Evolutionary conservation across 2,113 vertebrate genomes (phyloP), one percentile per base, ranked within the genome.

Genomic region (Hucho hucho): DNA sequence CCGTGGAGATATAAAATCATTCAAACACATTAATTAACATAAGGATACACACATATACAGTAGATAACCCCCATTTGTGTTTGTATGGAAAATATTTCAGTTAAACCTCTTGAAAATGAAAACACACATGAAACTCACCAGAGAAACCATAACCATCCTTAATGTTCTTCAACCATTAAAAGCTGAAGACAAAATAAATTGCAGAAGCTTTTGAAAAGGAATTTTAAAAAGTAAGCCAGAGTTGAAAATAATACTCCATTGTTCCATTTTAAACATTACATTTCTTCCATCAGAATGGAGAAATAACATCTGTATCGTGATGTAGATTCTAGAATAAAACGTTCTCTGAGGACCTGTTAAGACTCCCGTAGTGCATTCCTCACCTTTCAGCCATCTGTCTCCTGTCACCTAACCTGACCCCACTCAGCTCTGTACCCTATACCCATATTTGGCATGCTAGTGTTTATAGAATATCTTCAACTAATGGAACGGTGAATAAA

Each of bases 151-250:
- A 83, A 80, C 73, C 80, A 86, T 87, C 63, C 78, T 9, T 37
- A 37, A 87, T 82, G 69, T 74, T 83, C 82, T 64, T 66, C 64
- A 80, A 76, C 75, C 69, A 81, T 84, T 84, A 86, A 85, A 84
- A 78, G 83, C 37, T 75, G 79, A 61, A 75, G 66, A 12, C 70
- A 69, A 78, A 85, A 89, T 87, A 88, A 80, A 87, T 84, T 73
- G 82, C 82, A 83, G 80, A 83, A 76, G 75, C 72, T 75, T 86
- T 84, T 77, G 77, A 82, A 83, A 76, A 75, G 70, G 37, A 37
- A 84, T 69, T 69, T 58, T 22, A 22, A 59, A 4, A 61, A 24
- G 20, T 6, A 22, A 61, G 58, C 58, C 58, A 5, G 47, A 75
- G 72, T 46, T 66, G 18, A 53, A 6, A 2, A 49, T 16, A 70